Base-by-base conservation (phyloP, 2,113 vertebrate genomes). In the Noctilio leporinus region DNA sequence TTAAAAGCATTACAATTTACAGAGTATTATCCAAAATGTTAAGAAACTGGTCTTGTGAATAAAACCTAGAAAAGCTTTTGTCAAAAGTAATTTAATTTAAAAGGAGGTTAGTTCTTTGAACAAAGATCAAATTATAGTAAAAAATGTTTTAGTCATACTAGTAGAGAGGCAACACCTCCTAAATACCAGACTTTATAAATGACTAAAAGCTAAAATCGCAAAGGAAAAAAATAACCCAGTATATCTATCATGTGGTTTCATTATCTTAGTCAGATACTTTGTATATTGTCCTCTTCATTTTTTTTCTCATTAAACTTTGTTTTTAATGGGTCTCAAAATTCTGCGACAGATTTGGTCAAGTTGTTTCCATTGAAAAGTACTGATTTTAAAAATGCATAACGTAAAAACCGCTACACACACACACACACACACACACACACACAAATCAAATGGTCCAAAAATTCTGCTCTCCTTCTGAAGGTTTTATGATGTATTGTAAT, bases 81-180 rank as follows among this genome's bases (percentile, higher is more conserved):
- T 81, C 53, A 93, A 86, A 73, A 85, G 40, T 30, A 76, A 95
- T 86, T 83, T 91, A 73, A 73, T 76, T 17, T 73, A n/a, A 93
- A 93, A 82, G 14, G 4, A 65, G 73, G 5, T 53, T 80, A 43
- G 40, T 93, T 96, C 24, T 82, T 70, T 86, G 38, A 78, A 55
- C 2, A 85, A 30, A 81, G 35, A 92, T 81, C 43, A 95, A 89
- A 91, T 91, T 55, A 77, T 80, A 83, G 40, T 73, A 4, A 57
- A 84, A 90, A 73, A 70, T 9, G 7, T 53, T 64, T 67, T 49
- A 85, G 10, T 88, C 6, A 0, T 35, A 84, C 80, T 19, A 57
- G 7, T 49, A 40, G 33, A 62, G 9, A 72, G 33, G 19, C 1
- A 76, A 43, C 7, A 28, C 6, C 22, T 85, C 89, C 55, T 90